phyloP scores from a whole-genome alignment of 2,888 invertebrate species.

The Biston betularia region DNA sequence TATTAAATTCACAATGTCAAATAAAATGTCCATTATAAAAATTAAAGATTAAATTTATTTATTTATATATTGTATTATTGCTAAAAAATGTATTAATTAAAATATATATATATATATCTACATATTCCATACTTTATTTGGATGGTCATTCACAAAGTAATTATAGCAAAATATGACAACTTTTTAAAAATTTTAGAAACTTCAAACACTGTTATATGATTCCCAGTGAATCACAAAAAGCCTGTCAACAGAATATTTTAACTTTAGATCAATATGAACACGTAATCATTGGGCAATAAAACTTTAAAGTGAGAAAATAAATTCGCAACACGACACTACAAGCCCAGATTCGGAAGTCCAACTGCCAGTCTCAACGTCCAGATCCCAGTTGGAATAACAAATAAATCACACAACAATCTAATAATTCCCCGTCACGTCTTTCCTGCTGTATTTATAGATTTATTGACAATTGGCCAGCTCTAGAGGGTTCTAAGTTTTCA shows the following conservation, averaged over 20 bases:
- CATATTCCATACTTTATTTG: too few species aligned
- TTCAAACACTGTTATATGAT: too few species aligned
- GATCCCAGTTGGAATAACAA: conserved; percentile 13
- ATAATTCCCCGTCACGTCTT: conserved; percentile 27
- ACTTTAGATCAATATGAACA: not conserved
- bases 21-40: too few species aligned
- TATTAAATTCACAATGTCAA: too few species aligned
- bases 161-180: too few species aligned
- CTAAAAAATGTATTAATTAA: too few species aligned
- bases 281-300: not conserved
- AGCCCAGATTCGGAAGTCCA: conserved; percentile 6
- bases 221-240: too few species aligned
- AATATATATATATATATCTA: too few species aligned
- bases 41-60: too few species aligned
- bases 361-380: conserved; percentile 13
- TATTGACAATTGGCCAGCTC: not conserved
- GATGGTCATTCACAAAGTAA: too few species aligned
- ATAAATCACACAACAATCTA: conserved; percentile 27
- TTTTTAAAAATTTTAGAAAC: too few species aligned
- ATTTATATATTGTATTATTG: too few species aligned
- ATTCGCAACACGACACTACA: conserved; percentile 10
- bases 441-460: conserved; percentile 30
- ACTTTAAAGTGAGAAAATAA: not conserved
- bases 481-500: not conserved
- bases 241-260: not conserved